Evolutionary conservation across 2,888 invertebrate genomes (phyloP).

Genomic region (Lottia scabra): DNA sequence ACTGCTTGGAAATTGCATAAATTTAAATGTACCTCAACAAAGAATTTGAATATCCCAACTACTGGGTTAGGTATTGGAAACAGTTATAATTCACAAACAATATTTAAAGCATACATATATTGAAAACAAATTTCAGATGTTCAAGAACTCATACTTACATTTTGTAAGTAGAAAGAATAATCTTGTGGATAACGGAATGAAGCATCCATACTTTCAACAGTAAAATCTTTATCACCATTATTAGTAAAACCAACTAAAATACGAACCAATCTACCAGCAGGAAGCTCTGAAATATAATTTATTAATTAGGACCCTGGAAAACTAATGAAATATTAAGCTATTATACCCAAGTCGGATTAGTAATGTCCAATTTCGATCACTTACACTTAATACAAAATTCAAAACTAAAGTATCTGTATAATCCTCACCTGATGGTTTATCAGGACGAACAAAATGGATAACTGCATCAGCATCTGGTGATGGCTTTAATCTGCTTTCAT

Average conservation of each 20-base stretch:
- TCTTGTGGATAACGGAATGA: conserved; percentile 99
- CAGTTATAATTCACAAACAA: no score
- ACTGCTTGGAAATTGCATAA: no score
- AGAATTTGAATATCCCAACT: no score
- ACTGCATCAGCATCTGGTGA: conserved; percentile 93
- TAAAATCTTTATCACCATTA: conserved; percentile 87
- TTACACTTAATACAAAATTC: no score
- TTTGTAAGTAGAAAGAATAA: conserved; percentile 97
- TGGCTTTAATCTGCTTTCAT: conserved; percentile 72
- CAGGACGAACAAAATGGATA: conserved; percentile 80
- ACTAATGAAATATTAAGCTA: no score
- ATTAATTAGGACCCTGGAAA: no score
- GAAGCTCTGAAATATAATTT: conserved; percentile 77
- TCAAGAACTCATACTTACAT: conserved; percentile 71
- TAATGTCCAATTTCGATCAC: no score
- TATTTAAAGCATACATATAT: no score
- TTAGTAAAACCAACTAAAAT: conserved; percentile 97
- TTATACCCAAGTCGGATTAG: no score
- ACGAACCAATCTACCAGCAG: conserved; percentile 92
- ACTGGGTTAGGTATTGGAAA: no score
- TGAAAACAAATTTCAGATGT: no score
- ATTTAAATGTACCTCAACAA: no score
- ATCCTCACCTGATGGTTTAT: conserved; percentile 47
- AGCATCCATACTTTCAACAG: conserved; percentile 93
- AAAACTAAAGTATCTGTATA: neutral